These are phyloP conservation scores for Calephelis nemesis DNA, from an alignment of 1,140 invertebrate species.

Conservation along the genomic window DNA sequence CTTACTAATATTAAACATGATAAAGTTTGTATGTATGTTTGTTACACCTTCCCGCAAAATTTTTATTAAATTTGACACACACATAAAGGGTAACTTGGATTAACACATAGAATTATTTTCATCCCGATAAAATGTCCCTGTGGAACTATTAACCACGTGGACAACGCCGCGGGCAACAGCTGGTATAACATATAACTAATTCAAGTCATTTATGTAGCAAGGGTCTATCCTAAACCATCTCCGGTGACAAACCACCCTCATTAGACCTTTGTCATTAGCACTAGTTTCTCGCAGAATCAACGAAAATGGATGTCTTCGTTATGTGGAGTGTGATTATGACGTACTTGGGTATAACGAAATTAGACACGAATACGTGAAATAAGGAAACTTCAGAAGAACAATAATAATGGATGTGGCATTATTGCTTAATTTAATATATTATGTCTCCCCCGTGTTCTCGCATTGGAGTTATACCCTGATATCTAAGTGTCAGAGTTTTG, in stretches of 20 bases:
- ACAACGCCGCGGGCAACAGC: too few relatives aligned
- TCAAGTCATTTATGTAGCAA: neutral
- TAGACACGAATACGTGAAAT: neutral
- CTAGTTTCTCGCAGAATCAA: neutral
- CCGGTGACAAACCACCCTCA: neutral
- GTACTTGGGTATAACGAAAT: neutral
- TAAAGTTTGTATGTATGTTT: too few relatives aligned
- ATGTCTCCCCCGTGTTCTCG: neutral
- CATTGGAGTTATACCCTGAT: neutral
- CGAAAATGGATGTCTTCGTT: neutral
- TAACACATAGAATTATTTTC: too few relatives aligned
- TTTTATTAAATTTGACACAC: too few relatives aligned
- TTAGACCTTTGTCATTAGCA: conserved; percentile 19
- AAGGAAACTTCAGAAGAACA: neutral
- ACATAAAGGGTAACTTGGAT: too few relatives aligned
- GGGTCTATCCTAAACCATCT: conserved; percentile 1
- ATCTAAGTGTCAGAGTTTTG: too few relatives aligned
- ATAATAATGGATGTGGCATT: neutral
- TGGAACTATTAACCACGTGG: too few relatives aligned
- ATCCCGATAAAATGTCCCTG: too few relatives aligned
- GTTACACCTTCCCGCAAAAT: too few relatives aligned
- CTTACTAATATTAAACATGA: too few relatives aligned
- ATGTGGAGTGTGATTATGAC: neutral
- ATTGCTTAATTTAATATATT: neutral
- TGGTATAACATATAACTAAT: too few relatives aligned